Percentiles rank a stretch among this genome's conserved stretches.
Conservation (phyloP, 2,113 vertebrate species). For the Megaceryle maxima region DNA sequence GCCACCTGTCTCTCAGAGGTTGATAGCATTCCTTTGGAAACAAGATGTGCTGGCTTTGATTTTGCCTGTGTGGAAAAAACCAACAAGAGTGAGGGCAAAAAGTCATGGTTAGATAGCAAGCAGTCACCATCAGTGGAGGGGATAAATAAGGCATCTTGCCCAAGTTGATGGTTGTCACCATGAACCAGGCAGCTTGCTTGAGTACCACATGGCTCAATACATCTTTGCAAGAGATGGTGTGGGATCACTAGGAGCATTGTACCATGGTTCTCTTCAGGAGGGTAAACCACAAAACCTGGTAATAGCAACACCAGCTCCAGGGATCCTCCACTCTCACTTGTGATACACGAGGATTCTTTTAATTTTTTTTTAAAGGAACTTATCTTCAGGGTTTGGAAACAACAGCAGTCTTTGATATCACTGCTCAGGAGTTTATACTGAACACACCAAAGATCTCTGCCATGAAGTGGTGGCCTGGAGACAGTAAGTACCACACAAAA, state of each 20-base stretch:
- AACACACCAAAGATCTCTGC: slow-evolving; percentile 79
- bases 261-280: background rate
- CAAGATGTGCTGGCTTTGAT: background rate
- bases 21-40: background rate
- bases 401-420: slow-evolving; percentile 74
- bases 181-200: background rate
- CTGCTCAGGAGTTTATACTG: slow-evolving; percentile 79
- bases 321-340: background rate
- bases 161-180: background rate
- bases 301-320: background rate
- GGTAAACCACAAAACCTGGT: background rate
- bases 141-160: background rate
- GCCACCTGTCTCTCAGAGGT: background rate
- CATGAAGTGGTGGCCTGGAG: slow-evolving; percentile 85
- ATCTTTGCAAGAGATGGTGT: background rate
- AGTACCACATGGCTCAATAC: background rate
- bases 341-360: background rate
- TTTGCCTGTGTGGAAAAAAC: background rate
- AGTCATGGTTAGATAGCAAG: background rate
- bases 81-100: background rate
- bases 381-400: slow-evolving; percentile 82
- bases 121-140: background rate
- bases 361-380: slow-evolving; percentile 66
- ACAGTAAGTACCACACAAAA: slow-evolving; percentile 69
- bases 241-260: background rate